Conservation (phyloP, 2,113 vertebrate species). For the Romanogobio albipinnatus region DNA sequence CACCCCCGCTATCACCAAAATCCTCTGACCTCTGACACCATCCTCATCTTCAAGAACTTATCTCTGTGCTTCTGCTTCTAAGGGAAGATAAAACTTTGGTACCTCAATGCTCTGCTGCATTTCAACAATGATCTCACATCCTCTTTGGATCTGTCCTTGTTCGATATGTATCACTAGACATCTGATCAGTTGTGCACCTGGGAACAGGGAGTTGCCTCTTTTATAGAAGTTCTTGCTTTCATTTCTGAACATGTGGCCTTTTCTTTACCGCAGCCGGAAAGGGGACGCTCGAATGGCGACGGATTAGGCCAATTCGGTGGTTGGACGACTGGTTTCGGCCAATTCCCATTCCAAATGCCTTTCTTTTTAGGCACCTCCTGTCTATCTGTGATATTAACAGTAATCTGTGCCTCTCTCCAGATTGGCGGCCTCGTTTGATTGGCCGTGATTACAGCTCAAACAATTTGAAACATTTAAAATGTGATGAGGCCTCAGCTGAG, state of each 20-base stretch:
- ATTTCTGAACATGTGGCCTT: conserved; percentile 23
- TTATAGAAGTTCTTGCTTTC: conserved; percentile 8
- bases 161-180: neutral
- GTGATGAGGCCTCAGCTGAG: conserved; percentile 55
- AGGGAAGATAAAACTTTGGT: neutral
- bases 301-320: neutral
- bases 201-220: conserved; percentile 7
- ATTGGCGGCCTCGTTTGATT: conserved; percentile 41
- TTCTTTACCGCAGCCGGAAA: neutral
- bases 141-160: neutral
- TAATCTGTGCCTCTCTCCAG: conserved; percentile 56
- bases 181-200: conserved; percentile 25
- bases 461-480: conserved; percentile 53
- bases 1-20: conserved; percentile 29
- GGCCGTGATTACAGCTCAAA: conserved; percentile 54
- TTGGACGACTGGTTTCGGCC: neutral
- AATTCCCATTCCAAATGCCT: neutral
- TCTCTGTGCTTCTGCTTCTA: neutral
- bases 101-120: conserved; percentile 21
- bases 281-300: neutral
- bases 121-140: conserved; percentile 13
- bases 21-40: conserved; percentile 10
- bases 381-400: conserved; percentile 52
- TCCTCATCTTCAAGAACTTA: conserved; percentile 20
- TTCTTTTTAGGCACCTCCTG: conserved; percentile 9